Conservation (phyloP, 2,888 invertebrate species). For the Schizaphis graminum region DNA sequence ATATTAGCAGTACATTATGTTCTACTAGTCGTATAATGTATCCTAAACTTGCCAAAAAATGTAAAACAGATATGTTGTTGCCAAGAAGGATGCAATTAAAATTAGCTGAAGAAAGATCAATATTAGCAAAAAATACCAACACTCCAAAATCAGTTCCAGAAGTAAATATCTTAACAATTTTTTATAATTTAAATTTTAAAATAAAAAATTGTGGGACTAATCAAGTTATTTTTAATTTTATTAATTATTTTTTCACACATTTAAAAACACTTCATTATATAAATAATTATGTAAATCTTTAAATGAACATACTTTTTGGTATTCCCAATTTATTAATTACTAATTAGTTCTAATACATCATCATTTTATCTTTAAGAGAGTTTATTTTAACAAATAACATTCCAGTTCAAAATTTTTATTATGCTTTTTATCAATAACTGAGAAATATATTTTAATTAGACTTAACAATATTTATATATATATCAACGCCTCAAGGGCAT, state of each 20-base stretch:
- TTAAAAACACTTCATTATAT: not conserved
- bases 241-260: not conserved
- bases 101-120: constrained; percentile 80
- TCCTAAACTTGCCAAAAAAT: constrained; percentile 89
- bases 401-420: not conserved
- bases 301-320: not conserved
- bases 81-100: constrained; percentile 84
- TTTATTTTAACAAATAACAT: not conserved
- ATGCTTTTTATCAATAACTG: not conserved
- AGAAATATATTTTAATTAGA: not conserved
- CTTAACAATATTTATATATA: too few relatives aligned
- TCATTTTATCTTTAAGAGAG: not conserved
- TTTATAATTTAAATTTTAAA: not conserved
- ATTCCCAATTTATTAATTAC: not conserved
- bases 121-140: constrained; percentile 72
- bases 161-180: constrained; percentile 10
- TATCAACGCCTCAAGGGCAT: too few relatives aligned
- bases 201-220: not conserved
- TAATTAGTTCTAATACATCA: not conserved
- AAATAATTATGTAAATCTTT: not conserved
- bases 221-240: not conserved
- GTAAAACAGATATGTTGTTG: constrained; percentile 86
- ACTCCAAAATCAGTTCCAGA: constrained; percentile 4
- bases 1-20: constrained; percentile 85
- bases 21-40: constrained; percentile 84